A percentile compares a stretch with the other conserved stretches of the same genome.
Conservation (phyloP, 2,113 vertebrate genomes). For the Cephalopholis sonnerati region DNA sequence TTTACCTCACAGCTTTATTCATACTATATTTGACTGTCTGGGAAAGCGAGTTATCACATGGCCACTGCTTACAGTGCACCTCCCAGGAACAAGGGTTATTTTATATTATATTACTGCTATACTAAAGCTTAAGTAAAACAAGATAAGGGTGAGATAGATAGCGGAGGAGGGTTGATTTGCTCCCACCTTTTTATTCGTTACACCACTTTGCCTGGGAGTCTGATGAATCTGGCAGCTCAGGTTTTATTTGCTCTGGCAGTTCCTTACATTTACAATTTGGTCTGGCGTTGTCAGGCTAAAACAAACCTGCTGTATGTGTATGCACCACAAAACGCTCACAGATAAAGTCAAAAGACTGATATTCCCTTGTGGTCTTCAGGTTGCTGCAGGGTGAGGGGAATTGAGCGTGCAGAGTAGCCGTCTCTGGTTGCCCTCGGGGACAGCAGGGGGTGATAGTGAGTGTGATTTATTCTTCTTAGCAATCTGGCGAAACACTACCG, state of each 20-base stretch:
- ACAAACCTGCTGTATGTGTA: no score
- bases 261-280: no score
- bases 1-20: constrained; percentile 4
- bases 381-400: not conserved
- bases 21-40: not conserved
- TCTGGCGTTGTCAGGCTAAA: no score
- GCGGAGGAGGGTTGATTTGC: not conserved
- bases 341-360: not conserved
- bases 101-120: not conserved
- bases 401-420: not conserved
- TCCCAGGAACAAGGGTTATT: not conserved
- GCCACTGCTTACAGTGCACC: not conserved
- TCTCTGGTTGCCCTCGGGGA: not conserved
- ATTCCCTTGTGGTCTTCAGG: not conserved
- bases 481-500: constrained; percentile 1
- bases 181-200: not conserved
- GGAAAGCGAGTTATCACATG: not conserved
- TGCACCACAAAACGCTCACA: not conserved
- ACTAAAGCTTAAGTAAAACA: not conserved
- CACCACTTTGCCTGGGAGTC: not conserved
- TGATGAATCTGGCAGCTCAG: no score
- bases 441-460: constrained; percentile 2
- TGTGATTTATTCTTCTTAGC: constrained; percentile 25
- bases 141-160: not conserved
- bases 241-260: no score